Percentiles rank a stretch among this genome's conserved stretches.
Evolutionary conservation across 1,140 invertebrate genomes (phyloP).

Genomic region (Orchestia grillus): DNA sequence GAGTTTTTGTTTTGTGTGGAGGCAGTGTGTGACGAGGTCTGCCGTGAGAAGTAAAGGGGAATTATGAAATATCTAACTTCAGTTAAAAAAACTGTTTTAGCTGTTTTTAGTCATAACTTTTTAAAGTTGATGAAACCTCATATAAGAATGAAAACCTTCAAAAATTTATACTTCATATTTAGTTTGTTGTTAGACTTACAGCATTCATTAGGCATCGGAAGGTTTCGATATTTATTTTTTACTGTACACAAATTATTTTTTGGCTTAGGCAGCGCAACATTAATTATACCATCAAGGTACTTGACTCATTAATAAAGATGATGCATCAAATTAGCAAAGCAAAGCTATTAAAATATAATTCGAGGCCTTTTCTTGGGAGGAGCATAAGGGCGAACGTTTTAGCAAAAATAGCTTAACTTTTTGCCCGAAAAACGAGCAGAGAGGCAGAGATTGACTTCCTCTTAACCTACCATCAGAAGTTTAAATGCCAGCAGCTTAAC

Average conservation of each 20-base stretch:
- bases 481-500: neutral
- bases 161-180: too few species aligned
- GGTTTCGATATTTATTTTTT: too few species aligned
- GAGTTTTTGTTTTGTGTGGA: too few species aligned
- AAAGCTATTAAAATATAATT: neutral
- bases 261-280: neutral
- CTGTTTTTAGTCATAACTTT: too few species aligned
- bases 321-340: neutral
- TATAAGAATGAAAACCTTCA: too few species aligned
- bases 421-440: neutral
- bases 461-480: neutral
- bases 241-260: neutral
- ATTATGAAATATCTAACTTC: too few species aligned
- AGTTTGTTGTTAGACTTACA: too few species aligned
- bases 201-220: too few species aligned
- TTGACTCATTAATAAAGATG: neutral
- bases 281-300: neutral
- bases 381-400: neutral
- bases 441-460: neutral
- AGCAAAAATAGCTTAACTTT: neutral
- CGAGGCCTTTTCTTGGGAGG: neutral
- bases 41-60: too few species aligned
- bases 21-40: too few species aligned
- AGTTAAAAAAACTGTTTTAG: too few species aligned
- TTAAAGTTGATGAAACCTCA: too few species aligned